Evolutionary conservation across 2,888 invertebrate species (phyloP).

Genomic region (Amphipoea oculea): DNA sequence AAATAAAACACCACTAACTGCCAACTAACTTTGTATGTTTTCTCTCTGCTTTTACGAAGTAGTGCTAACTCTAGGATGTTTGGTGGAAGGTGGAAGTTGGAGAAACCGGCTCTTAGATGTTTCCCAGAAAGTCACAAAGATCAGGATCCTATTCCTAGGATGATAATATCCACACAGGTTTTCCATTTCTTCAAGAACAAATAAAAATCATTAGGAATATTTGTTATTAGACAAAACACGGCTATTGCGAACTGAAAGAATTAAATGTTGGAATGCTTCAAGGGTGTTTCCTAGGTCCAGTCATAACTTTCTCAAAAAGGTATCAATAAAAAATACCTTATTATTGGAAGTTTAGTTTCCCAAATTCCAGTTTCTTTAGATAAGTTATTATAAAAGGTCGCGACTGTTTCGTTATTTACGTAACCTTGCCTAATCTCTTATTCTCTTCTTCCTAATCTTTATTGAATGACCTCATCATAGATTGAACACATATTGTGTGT

Average conservation of each 20-base stretch:
- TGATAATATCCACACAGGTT: neutral
- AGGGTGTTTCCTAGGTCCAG: slow-evolving; percentile 7
- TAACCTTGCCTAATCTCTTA: slow-evolving; percentile 43
- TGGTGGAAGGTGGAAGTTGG: neutral
- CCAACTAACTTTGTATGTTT: slow-evolving; percentile 44
- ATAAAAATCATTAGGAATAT: neutral
- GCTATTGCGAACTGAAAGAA: neutral
- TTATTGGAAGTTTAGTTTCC: neutral
- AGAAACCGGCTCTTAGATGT: neutral
- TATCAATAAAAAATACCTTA: neutral
- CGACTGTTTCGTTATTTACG: slow-evolving; percentile 24
- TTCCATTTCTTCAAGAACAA: neutral
- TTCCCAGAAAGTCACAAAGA: neutral
- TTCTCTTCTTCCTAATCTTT: slow-evolving; percentile 18
- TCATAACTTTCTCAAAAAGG: neutral
- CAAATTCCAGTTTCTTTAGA: slow-evolving; percentile 8
- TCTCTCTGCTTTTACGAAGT: neutral
- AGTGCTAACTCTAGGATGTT: neutral
- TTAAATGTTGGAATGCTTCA: neutral
- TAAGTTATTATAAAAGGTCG: slow-evolving; percentile 9
- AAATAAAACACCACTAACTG: slow-evolving; percentile 31
- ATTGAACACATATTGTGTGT: slow-evolving; percentile 57
- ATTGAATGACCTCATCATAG: slow-evolving; percentile 66
- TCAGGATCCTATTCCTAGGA: neutral
- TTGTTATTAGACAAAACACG: neutral